Evolutionary conservation across 2,888 invertebrate species (phyloP), one percentile per base, ranked within the genome.

Genomic region (Tachystola acroxantha): DNA sequence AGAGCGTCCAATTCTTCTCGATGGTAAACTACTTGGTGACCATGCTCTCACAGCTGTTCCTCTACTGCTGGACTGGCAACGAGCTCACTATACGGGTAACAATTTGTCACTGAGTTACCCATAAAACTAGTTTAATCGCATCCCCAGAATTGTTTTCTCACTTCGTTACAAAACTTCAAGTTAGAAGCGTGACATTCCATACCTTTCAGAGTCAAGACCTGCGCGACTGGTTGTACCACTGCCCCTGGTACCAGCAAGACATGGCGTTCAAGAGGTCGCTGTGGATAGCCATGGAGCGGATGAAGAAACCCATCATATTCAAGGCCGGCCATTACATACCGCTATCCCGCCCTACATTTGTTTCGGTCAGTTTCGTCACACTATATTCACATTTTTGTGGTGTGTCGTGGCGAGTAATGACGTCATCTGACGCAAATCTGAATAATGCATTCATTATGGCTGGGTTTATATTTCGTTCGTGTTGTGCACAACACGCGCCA

Each of bases 1-100:
- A 51, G 57, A 88, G 61, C 53, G 70, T 59, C 34, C 88, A 77
- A 62, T 89, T 75, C 63, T 80, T 51, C 50, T 88, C 59, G 34
- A 85, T 70, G 79, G 47, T 62, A 27, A 76, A 54, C 53, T 85
- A 80, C 57, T 57, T 89, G 70, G 53, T 79, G 10, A 85, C 88
- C 1, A 88, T 89, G 66, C 60, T 88, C 26, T 65, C 88, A 0
- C 89, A 89, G 49, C 71, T 88, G 20, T 80, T 85, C 31, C 57
- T 89, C 2, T 85, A 88, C 39, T 89, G 89, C 53, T 89, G 86
- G 75, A 88, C 87, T 36, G 89, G 89, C 0, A 85, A 85, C 43
- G 78, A 81, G 37, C 70, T 89, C 28, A 88, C 84, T 4, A 66
- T 68, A 24, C 52, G 67, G 56, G 84, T 81, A 71, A 50, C 12